Evolutionary conservation across 2,797 vertebrate genomes (phyloP).

Genomic region (Picus viridis): DNA sequence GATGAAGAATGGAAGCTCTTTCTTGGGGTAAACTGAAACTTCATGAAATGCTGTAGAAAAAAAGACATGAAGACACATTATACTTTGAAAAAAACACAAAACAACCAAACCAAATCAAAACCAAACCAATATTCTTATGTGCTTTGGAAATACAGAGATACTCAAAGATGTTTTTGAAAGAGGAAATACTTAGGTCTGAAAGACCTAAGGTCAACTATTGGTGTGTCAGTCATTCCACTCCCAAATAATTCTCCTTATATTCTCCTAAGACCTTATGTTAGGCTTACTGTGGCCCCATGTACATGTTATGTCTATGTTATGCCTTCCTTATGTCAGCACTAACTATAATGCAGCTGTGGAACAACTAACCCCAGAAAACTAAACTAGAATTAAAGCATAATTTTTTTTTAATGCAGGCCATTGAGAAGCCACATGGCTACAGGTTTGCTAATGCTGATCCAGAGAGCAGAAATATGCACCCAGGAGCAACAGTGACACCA

Average conservation of each 20-base stretch:
- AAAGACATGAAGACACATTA: background rate
- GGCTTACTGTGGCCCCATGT: background rate
- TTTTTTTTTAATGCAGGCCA: background rate
- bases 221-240: background rate
- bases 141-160: background rate
- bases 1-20: constrained; percentile 99
- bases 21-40: constrained; percentile 99
- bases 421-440: background rate
- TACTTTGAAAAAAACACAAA: background rate
- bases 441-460: background rate
- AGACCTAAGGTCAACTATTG: background rate
- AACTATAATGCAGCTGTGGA: background rate
- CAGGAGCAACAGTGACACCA: background rate
- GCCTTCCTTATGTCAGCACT: background rate
- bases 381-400: background rate
- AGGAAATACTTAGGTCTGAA: background rate
- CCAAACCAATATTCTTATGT: background rate
- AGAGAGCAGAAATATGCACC: background rate
- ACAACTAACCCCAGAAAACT: background rate
- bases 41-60: constrained; percentile 93
- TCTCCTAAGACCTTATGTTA: background rate
- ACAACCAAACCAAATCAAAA: background rate
- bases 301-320: background rate
- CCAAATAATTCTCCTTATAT: background rate
- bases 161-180: background rate